Evolutionary conservation across 2,797 vertebrate genomes (phyloP), one percentile per base, ranked within the genome.

Genomic region (Orestias chungarensis): DNA sequence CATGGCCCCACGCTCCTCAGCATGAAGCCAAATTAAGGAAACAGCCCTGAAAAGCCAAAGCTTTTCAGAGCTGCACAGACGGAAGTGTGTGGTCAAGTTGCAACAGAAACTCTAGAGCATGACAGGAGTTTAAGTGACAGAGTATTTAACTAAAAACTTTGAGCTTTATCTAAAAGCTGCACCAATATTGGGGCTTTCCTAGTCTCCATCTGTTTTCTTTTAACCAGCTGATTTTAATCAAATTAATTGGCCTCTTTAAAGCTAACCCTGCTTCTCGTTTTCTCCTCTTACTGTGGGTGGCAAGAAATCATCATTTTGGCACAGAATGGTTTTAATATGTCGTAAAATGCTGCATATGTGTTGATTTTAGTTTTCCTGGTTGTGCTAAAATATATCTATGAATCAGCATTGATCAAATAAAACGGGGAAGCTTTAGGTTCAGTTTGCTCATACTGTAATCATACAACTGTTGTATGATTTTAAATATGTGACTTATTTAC

Each of bases 1-100:
- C 68, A n/a, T 67, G 64, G 78, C 75, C 75, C 69, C 70, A 62
- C 73, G 46, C 54, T 81, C 74, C 75, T 76, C 76, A 46, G 73
- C 75, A 74, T 44, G 67, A 33, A 80, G 80, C 72, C 87, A 81
- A 79, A 87, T 87, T 66, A 85, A 84, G 66, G 77, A 75, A 68
- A 68, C 44, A 43, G 80, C 76, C 75, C 85, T 82, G 77, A 79
- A 86, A 87, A 78, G 81, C 72, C 57, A 50, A 59, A 62, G 38
- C 38, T 35, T 80, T 73, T 71, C 9, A 61, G 67, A 64, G 14
- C n/a, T 44, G 15, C 42, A 0, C 20, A 67, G 40, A 14, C 68
- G 42, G 23, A 50, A 66, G 64, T 59, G 66, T 3, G 0, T 18
- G 55, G 31, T 78, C 44, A 50, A 79, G 68, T 42, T 55, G 66